Conservation (phyloP, 2,113 vertebrate genomes). For the Cebus imitator region DNA sequence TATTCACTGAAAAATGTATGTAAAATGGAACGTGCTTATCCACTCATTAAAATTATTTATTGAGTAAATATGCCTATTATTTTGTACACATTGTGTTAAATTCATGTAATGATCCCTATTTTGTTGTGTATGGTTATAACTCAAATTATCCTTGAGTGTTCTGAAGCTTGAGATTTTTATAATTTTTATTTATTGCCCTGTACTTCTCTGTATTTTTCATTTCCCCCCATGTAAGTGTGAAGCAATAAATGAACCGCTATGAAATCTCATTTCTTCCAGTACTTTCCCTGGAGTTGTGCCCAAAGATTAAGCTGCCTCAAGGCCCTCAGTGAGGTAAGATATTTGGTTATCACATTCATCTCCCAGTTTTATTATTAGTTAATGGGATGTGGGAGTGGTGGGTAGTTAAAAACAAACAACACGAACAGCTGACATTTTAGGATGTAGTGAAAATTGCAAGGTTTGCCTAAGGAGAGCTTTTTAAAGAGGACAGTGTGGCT, state of each 20-base stretch:
- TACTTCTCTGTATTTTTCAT: background rate
- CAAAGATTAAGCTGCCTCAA: background rate
- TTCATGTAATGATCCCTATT: background rate
- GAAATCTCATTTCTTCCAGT: background rate
- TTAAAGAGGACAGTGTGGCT: constrained; percentile 28
- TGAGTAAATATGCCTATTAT: background rate
- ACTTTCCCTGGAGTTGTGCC: background rate
- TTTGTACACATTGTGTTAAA: background rate
- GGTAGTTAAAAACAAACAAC: constrained; percentile 35
- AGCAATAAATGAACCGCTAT: background rate
- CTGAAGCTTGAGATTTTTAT: background rate
- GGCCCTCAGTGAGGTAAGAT: background rate
- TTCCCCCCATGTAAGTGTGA: background rate
- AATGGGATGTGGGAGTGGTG: background rate
- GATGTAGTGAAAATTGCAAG: background rate
- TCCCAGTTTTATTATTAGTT: constrained; percentile 14
- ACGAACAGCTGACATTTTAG: background rate
- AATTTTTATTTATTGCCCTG: background rate
- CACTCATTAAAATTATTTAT: background rate
- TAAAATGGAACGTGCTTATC: background rate
- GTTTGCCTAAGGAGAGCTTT: constrained; percentile 29
- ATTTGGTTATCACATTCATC: background rate
- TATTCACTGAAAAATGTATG: background rate
- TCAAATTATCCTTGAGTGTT: background rate
- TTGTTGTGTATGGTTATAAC: background rate